Percentiles rank a stretch among this genome's conserved stretches.
Conservation (phyloP, 2,113 vertebrate species). For the Chaenocephalus aceratus region DNA sequence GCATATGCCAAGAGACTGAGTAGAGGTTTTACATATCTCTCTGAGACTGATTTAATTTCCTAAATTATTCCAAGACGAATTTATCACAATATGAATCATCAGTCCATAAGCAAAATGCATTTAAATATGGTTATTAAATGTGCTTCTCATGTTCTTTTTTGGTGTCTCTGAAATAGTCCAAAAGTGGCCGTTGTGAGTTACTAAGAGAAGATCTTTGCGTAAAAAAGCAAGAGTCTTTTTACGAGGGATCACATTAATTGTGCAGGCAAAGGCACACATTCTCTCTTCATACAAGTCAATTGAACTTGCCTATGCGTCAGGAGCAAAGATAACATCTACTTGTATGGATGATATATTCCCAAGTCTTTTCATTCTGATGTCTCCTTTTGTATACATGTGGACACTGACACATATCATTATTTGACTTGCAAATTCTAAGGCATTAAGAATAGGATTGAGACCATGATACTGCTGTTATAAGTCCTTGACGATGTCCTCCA, state of each 20-base stretch:
- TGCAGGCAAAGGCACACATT: no score
- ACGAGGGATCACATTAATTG: not conserved
- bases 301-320: constrained; percentile 14
- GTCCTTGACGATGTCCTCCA: no score
- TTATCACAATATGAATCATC: not conserved
- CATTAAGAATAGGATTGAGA: constrained; percentile 3
- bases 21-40: not conserved
- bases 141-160: constrained; percentile 5
- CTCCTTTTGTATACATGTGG: no score
- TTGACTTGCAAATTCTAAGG: not conserved
- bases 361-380: not conserved
- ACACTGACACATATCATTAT: not conserved
- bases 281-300: constrained; percentile 16
- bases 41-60: constrained; percentile 12
- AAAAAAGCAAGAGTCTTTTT: constrained; percentile 1
- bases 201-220: not conserved
- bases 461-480: not conserved
- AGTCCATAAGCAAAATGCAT: not conserved
- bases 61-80: constrained; percentile 14
- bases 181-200: not conserved
- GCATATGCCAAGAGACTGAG: constrained; percentile 17
- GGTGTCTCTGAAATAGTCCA: not conserved
- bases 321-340: constrained; percentile 9
- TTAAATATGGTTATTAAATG: not conserved
- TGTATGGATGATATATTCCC: not conserved